Base-by-base conservation (phyloP, 1,140 invertebrate genomes). In the Papilio aristodemus region DNA sequence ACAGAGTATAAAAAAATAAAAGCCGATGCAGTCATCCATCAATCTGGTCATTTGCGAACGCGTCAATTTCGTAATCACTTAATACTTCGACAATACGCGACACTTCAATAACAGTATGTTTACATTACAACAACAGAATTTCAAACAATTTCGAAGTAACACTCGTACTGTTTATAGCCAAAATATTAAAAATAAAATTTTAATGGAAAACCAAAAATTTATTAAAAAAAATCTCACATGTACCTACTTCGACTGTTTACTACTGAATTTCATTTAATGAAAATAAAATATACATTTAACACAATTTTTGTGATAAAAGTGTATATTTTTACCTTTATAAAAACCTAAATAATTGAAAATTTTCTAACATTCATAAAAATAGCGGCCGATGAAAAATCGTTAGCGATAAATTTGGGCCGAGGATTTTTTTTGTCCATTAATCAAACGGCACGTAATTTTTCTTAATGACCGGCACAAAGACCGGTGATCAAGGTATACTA, bases 381-480 rank as follows among this genome's bases (percentile, higher is more conserved):
- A 64, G 60, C 41, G 39, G 13, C 13, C n/a, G 39, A 71, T 70
- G 50, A 72, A 74, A 58, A 70, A 62, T 62, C 36, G 59, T 39
- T 62, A 62, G 17, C 59, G 27, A 62, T 62, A 62, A 62, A 62
- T 62, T 62, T 39, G 17, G 36, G 32, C 63, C 11, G 59, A 58
- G 50, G 69, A 63, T 70, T 70, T 39, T 73, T 71, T 71, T 68
- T 32, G 59, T 46, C 68, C 69, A 74, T 74, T 69, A 68, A 77
- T 77, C 71, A 71, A 73, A 68, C 39, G 71, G 59, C 43, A 70
- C 60, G 71, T 72, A 73, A 75, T 73, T 68, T 69, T 64, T 38
- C 43, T 73, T 77, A 71, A 77, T 77, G 75, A 71, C 46, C 38
- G 59, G 39, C 68, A 71, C 75, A 73, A 77, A 71, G 66, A 60